Base-by-base conservation (phyloP, 2,797 vertebrate species). In the Periophthalmus magnuspinnatus region DNA sequence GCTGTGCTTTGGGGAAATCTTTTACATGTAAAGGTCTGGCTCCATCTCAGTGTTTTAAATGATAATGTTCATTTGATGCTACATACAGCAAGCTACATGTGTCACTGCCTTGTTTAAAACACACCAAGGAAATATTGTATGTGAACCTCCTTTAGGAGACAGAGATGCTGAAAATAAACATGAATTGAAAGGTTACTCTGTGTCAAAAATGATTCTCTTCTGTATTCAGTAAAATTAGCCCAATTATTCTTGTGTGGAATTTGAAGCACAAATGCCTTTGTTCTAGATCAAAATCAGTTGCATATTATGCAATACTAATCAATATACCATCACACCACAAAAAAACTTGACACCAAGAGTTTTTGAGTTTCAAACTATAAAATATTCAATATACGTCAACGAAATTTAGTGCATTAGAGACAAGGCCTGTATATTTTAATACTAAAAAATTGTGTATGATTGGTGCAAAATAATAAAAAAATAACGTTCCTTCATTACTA, bases 111-210 rank as follows among this genome's bases (percentile, higher is more conserved):
- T 83, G 88, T 86, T 83, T 69, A 80, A 61, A 87, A 89, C 82
- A 87, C 88, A 92, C 87, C 78, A 76, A 86, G 88, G 85, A 91
- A 76, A 83, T 84, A 81, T 87, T 88, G 86, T 91, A 83, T 88
- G 89, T 90, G 82, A 85, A 82, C 79, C 72, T 89, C 86, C 77
- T 85, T 89, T 69, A 75, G 78, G 86, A 88, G 77, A 84, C 80
- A n/a, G 60, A 71, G 85, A 81, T 71, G 68, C 81, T 82, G 71
- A 86, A 87, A 92, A 92, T 90, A 88, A 92, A 93, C 82, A 83
- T 88, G 86, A 89, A 91, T 89, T 86, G 81, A 88, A 90, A 90
- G 81, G 79, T 81, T 81, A 16, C 6, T 0, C 64, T 76, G 77
- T 87, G 81, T 52, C 33, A 50, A 6, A n/a, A 10, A 0, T 88